phyloP scores from a whole-genome alignment of 2,888 invertebrate genomes.

The Caenorhabditis sp. region DNA sequence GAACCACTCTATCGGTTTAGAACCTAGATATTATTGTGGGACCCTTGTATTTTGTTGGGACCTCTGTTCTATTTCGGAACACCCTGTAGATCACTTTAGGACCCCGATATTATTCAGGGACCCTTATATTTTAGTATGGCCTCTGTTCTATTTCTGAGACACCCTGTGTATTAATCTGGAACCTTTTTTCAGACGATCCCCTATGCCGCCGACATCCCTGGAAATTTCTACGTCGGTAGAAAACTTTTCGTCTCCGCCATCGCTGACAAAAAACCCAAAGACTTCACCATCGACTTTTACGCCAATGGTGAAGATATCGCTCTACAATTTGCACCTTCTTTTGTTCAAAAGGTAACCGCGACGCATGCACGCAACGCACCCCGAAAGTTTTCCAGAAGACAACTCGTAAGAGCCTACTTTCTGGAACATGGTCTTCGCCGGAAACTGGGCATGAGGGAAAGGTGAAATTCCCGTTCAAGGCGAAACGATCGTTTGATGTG shows the following conservation, averaged over 20 bases:
- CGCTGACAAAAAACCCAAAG: slow-evolving; percentile 58
- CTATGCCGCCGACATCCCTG: slow-evolving; percentile 69
- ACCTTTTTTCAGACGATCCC: slow-evolving; percentile 64
- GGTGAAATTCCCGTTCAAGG: slow-evolving; percentile 57
- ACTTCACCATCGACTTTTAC: slow-evolving; percentile 63
- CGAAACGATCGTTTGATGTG: slow-evolving; percentile 65
- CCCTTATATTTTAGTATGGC: too few relatives aligned
- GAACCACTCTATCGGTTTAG: too few relatives aligned
- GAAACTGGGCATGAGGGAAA: slow-evolving; percentile 37
- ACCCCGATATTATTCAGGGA: too few relatives aligned
- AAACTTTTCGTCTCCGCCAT: slow-evolving; percentile 42
- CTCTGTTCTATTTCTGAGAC: too few relatives aligned
- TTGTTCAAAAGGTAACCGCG: slow-evolving; percentile 52
- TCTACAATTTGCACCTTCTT: slow-evolving; percentile 58
- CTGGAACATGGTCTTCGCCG: slow-evolving; percentile 53
- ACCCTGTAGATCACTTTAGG: too few relatives aligned
- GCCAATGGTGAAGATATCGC: slow-evolving; percentile 64
- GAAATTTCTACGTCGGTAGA: slow-evolving; percentile 65
- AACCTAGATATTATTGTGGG: too few relatives aligned
- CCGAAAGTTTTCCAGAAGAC: slow-evolving; percentile 49
- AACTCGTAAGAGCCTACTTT: slow-evolving; percentile 50
- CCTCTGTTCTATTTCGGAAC: too few relatives aligned
- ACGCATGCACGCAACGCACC: too few relatives aligned
- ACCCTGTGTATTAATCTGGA: too few relatives aligned
- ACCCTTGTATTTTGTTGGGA: too few relatives aligned